phyloP scores from a whole-genome alignment of 1,140 invertebrate species.

The Helicoverpa armigera region DNA sequence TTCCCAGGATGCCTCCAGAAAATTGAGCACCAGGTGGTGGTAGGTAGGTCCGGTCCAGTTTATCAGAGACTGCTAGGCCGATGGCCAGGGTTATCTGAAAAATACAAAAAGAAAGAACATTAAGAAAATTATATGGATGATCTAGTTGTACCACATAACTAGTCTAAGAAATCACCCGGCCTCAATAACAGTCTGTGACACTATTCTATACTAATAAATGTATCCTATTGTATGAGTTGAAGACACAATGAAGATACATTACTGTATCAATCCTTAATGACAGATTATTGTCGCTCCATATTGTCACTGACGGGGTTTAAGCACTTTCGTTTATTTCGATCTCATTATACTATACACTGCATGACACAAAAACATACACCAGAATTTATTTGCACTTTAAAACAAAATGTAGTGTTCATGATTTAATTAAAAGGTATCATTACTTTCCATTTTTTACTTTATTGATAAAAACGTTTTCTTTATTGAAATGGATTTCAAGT shows the following conservation, averaged over 20 bases:
- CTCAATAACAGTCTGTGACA: neutral
- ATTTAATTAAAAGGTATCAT: too few relatives aligned
- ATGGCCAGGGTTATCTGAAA: conserved; percentile 63
- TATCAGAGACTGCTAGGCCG: conserved; percentile 60
- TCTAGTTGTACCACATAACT: neutral
- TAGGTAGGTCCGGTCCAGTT: conserved; percentile 70
- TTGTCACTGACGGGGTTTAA: conserved; percentile 10
- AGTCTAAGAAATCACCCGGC: neutral
- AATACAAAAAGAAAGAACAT: neutral
- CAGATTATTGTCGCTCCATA: neutral
- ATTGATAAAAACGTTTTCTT: too few relatives aligned
- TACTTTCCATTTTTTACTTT: too few relatives aligned
- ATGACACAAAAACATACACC: neutral
- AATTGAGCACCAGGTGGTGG: conserved; percentile 68
- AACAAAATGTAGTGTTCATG: too few relatives aligned
- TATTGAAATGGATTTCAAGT: too few relatives aligned
- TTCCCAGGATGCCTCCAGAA: conserved; percentile 60
- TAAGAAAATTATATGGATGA: neutral
- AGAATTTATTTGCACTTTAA: neutral
- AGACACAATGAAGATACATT: neutral
- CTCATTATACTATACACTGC: neutral
- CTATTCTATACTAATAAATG: neutral
- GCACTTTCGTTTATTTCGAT: too few relatives aligned
- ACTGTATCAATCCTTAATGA: conserved; percentile 21
- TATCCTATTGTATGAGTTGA: neutral